Base-by-base conservation (phyloP, 2,797 vertebrate genomes). In the Antennarius maculatus region DNA sequence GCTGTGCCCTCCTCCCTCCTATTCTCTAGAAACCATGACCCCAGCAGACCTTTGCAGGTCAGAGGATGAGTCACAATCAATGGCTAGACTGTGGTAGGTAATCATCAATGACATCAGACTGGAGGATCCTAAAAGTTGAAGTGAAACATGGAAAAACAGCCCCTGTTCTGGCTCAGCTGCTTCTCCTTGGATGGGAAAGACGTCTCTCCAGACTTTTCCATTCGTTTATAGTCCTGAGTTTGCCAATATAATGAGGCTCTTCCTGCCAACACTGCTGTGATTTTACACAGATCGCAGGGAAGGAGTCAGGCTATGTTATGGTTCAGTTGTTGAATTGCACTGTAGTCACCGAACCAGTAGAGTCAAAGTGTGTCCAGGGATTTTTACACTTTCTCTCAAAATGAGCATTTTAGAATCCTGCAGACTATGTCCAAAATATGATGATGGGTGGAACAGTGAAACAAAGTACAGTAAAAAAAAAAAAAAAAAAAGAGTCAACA, bases 401-500 rank as follows among this genome's bases (percentile, higher is more conserved):
- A 61, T 57, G 56, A 80, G 79, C 84, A 15, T 87, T 89, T 89
- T 90, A 90, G 90, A 88, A 90, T 92, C 92, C 93, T 87, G 87
- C 91, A 91, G 91, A 70, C 83, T 71, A 81, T 65, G 62, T 81
- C 70, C 61, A 81, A 77, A 80, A 84, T 71, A 88, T 89, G 88
- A 91, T 61, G 75, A 90, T 86, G 88, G 69, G 74, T 72, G 79
- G 62, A 86, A 92, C 83, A 81, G 68, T 85, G 84, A 85, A 74
- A 83, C 72, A 80, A 81, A 84, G 76, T 83, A 87, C 76, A 82
- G 67, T 34, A 23, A 23, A 66, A 70, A 79, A 80, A 85, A 54
- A 42, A 79, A 80, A 84, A 54, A 39, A 66, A 77, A 81, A 83
- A 54, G n/a, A 54, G n/a, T 80, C 74, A 84, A 87, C 75, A 51